Base-by-base conservation (phyloP, 2,888 invertebrate species). In the Papilio elwesi region DNA sequence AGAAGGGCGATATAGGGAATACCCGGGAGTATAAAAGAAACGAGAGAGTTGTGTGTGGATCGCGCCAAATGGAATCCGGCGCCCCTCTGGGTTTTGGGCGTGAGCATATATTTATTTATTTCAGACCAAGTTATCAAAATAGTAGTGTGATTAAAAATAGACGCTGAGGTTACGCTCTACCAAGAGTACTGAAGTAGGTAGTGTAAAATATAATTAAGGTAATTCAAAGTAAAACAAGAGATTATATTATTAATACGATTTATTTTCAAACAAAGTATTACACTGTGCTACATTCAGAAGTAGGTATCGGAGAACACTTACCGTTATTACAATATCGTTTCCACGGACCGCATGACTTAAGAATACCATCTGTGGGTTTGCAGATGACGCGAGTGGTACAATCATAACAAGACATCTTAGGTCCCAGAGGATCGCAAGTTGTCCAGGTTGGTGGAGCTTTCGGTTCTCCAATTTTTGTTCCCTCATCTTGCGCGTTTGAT, bases 261-360 rank as follows among this genome's bases (percentile, higher is more conserved):
- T 38, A n/a, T 38, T 59, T 59, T n/a, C 1, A 38, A 59, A 38
- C 0, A 16, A 8, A 59, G 6, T 11, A 9, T 59, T 38, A 59
- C 3, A n/a, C 59, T 4, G 15, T 12, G 16, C n/a, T 76, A 71
- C 90, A 90, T 43, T 79, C 80, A n/a, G 78, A 74, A 62, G 82
- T 85, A 0, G 88, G 87, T 0, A 80, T 67, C 4, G 82, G 64
- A 0, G 88, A 85, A 75, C 91, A 90, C 6, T 85, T 74, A 3
- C 91, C 90, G 69, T 83, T 82, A 43, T 85, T 87, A 75, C 91
- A 91, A 73, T 87, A 78, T 7, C 90, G 88, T 70, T 71, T 84
- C 49, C 57, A 68, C 0, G 83, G 81, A 65, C 81, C 79, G 76
- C 91, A 91, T 2, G 74, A 9, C 36, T 79, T 81, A 16, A 90